Evolutionary conservation across 2,888 invertebrate species (phyloP).

Genomic region (Caenorhabditis sulstoni): DNA sequence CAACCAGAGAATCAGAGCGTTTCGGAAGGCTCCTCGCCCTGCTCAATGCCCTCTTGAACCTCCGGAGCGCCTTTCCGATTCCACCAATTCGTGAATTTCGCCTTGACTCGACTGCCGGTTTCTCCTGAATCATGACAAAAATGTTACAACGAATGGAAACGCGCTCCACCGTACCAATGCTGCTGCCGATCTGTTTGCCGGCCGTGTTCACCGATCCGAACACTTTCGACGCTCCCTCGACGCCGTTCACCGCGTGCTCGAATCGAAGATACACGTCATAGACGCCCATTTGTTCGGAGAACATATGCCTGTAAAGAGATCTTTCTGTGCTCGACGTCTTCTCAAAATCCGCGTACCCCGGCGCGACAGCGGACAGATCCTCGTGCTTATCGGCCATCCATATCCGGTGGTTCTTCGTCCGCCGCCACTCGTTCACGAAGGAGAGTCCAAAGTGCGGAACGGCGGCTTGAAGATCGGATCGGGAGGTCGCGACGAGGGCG

Average conservation of each 20-base stretch:
- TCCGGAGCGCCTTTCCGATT: conserved; percentile 31
- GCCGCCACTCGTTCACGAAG: conserved; percentile 90
- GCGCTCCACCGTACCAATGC: conserved; percentile 27
- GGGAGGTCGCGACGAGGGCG: conserved; percentile 80
- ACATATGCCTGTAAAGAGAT: conserved; percentile 86
- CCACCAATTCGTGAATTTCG: conserved; percentile 74
- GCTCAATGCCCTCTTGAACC: conserved; percentile 39
- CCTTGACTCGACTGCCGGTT: conserved; percentile 70
- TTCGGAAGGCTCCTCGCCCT: conserved; percentile 39
- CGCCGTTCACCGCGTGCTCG: conserved; percentile 72
- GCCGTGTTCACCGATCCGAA: conserved; percentile 71
- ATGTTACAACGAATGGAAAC: neutral
- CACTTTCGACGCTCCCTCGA: conserved; percentile 73
- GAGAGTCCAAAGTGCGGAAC: conserved; percentile 87
- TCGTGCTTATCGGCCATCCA: conserved; percentile 84
- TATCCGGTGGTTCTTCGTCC: conserved; percentile 89
- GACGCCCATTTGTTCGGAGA: conserved; percentile 93
- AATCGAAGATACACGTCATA: conserved; percentile 88
- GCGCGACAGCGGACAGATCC: conserved; percentile 61
- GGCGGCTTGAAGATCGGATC: conserved; percentile 59
- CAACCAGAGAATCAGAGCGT: conserved; percentile 1
- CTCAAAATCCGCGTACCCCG: conserved; percentile 48
- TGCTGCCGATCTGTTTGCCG: conserved; percentile 71
- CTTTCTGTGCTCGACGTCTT: neutral
- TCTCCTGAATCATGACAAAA: too few relatives aligned